phyloP scores from a whole-genome alignment of 2,888 invertebrate genomes.

The Ferdinandea cuprea region DNA sequence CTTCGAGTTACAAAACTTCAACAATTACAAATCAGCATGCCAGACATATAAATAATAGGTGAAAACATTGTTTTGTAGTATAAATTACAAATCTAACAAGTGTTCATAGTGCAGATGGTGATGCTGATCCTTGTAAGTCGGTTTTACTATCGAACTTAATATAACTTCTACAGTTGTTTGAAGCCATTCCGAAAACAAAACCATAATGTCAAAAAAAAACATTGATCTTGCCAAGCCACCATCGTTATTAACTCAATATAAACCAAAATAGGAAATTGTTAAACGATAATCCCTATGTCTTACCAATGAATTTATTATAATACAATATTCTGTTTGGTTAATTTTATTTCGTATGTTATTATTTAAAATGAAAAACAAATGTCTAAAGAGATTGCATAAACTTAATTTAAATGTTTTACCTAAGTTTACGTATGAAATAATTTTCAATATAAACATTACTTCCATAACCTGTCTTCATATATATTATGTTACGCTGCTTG shows the following conservation, averaged over 20 bases:
- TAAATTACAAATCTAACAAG: too few species aligned
- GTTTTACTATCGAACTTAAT: too few species aligned
- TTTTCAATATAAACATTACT: constrained; percentile 40
- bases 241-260: not conserved
- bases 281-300: constrained; percentile 9
- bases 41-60: too few species aligned
- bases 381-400: constrained; percentile 69
- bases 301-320: constrained; percentile 4
- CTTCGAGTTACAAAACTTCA: too few species aligned
- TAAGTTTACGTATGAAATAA: not conserved
- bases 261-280: not conserved
- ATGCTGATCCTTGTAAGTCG: not conserved
- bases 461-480: constrained; percentile 49
- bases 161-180: too few species aligned
- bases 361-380: not conserved
- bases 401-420: constrained; percentile 33
- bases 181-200: too few species aligned
- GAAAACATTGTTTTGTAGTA: too few species aligned
- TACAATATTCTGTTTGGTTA: not conserved
- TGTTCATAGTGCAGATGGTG: too few species aligned
- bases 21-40: too few species aligned
- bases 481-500: constrained; percentile 65
- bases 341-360: not conserved
- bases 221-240: constrained; percentile 2
- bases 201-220: too few species aligned